These are phyloP conservation scores for Dysdera silvatica DNA, from an alignment of 1,140 invertebrate species.

Conservation along the genomic window DNA sequence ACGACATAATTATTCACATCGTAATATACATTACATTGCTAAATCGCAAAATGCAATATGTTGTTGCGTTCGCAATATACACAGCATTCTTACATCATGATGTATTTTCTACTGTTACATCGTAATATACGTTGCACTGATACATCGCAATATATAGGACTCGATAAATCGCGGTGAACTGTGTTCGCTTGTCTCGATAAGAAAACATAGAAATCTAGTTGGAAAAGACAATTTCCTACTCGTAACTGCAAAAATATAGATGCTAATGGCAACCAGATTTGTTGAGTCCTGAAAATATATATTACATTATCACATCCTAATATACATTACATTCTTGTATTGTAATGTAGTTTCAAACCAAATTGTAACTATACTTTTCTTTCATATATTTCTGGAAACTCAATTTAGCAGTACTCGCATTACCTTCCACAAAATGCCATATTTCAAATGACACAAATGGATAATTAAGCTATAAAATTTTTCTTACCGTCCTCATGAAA, in stretches of 20 bases:
- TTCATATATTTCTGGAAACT: neutral
- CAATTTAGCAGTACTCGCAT: neutral
- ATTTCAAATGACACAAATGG: neutral
- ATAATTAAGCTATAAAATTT: neutral
- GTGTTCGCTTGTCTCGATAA: neutral
- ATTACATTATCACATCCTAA: too few species aligned
- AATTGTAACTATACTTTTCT: too few species aligned
- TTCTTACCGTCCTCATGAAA: conserved; percentile 91
- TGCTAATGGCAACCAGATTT: too few species aligned
- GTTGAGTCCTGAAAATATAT: too few species aligned
- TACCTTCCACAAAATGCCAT: neutral
- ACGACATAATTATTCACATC: neutral
- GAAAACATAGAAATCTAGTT: too few species aligned
- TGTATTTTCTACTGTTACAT: neutral
- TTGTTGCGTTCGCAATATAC: neutral
- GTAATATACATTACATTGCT: neutral
- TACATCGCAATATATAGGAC: neutral
- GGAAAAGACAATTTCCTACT: too few species aligned
- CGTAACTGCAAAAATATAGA: too few species aligned
- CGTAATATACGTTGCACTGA: neutral
- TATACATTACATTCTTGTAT: too few species aligned
- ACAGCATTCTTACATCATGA: neutral
- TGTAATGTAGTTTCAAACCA: too few species aligned
- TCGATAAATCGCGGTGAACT: neutral
- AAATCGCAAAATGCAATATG: neutral